A percentile compares a stretch with the other conserved stretches of the same genome.
These are phyloP conservation scores for Lipotes vexillifer DNA, from an alignment of 2,113 vertebrate genomes.

Conservation along the genomic window DNA sequence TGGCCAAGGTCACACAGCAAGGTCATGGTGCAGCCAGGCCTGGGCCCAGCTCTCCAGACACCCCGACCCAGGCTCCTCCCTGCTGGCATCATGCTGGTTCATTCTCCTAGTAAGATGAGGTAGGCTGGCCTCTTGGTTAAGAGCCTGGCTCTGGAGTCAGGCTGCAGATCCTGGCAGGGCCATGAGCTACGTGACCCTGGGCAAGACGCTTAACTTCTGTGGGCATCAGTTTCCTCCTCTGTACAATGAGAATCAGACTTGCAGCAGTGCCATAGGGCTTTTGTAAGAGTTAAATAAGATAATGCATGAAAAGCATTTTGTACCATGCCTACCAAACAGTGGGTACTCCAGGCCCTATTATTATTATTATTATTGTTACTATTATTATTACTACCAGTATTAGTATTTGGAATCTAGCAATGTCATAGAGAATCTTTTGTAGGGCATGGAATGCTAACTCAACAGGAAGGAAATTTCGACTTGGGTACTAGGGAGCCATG, in stretches of 20 bases:
- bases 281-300: background rate
- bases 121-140: background rate
- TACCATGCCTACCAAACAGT: background rate
- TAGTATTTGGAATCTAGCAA: background rate
- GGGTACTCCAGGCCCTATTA: background rate
- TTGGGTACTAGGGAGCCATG: background rate
- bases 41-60: background rate
- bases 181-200: rapidly evolving
- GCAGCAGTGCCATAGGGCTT: background rate
- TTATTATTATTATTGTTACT: background rate
- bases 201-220: background rate
- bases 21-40: background rate
- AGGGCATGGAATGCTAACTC: background rate
- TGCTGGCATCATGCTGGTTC: background rate
- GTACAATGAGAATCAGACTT: background rate
- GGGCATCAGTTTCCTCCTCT: background rate
- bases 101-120: background rate
- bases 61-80: background rate
- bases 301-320: background rate
- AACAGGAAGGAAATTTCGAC: background rate
- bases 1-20: background rate
- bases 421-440: background rate
- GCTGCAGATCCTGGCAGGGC: background rate
- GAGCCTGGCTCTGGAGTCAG: background rate
- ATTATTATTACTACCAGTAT: background rate